These are phyloP conservation scores for Dryobota labecula DNA, from an alignment of 2,888 invertebrate genomes.

Conservation along the genomic window DNA sequence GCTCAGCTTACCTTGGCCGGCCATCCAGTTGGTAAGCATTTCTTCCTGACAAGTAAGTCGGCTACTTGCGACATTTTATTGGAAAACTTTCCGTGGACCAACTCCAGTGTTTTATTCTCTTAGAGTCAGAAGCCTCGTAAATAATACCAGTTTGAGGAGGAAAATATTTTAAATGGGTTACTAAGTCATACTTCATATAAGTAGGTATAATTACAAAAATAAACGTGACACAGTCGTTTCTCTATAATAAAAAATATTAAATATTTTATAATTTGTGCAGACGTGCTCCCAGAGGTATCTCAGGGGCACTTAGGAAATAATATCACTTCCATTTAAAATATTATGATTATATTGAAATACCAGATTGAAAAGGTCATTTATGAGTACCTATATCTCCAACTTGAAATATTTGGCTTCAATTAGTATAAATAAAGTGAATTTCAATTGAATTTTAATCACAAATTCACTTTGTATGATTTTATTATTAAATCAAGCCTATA, in stretches of 20 bases:
- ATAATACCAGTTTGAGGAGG: slow-evolving; percentile 46
- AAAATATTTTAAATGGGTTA: slow-evolving; percentile 31
- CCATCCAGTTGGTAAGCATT: slow-evolving; percentile 47
- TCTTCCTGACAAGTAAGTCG: slow-evolving; percentile 59
- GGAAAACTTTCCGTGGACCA: slow-evolving; percentile 63
- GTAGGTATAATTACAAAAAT: no score
- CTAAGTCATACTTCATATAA: no score
- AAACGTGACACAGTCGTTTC: no score
- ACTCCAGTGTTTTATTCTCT: slow-evolving; percentile 64
- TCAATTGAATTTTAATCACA: no score
- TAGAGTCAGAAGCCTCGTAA: slow-evolving; percentile 53
- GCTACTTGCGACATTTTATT: slow-evolving; percentile 65
- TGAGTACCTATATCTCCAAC: no score
- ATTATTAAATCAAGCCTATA: background rate
- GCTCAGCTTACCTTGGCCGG: slow-evolving; percentile 53
- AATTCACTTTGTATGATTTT: background rate
- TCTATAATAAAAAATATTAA: no score
- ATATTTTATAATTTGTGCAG: no score
- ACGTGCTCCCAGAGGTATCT: no score
- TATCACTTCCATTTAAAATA: slow-evolving; percentile 18
- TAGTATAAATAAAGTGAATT: background rate
- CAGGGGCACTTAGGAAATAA: background rate
- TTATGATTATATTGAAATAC: slow-evolving; percentile 3
- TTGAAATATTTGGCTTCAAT: background rate
- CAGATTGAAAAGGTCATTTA: slow-evolving; percentile 21